phyloP scores from a whole-genome alignment of 2,797 vertebrate species.

The Cheirogaleus major region DNA sequence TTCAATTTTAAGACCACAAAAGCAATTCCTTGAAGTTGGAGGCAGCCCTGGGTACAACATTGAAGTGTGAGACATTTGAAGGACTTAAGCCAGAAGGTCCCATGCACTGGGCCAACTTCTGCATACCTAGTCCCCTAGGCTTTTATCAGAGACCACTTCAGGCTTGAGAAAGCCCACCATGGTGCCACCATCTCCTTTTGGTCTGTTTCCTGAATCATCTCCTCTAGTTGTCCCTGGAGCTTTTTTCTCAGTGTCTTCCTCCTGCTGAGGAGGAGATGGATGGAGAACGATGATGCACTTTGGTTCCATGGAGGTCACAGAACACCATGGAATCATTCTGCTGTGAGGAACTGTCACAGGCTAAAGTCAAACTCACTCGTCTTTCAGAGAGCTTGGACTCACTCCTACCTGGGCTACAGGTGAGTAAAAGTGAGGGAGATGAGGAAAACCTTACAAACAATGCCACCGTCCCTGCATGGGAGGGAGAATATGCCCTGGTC shows the following conservation, averaged over 20 bases:
- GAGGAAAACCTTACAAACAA: background rate
- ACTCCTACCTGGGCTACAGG: background rate
- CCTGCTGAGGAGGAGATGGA: background rate
- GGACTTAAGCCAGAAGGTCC: background rate
- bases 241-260: background rate
- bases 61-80: background rate
- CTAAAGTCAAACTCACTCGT: background rate
- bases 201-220: background rate
- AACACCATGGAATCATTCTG: background rate
- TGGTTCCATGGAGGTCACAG: background rate
- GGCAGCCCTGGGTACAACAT: background rate
- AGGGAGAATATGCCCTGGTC: accelerated
- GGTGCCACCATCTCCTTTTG: too few relatives aligned
- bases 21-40: background rate
- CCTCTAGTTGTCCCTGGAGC: background rate
- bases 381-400: background rate
- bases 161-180: background rate
- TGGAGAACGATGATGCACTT: background rate
- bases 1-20: background rate
- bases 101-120: too few relatives aligned
- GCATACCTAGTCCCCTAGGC: background rate
- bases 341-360: background rate
- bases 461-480: background rate
- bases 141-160: background rate
- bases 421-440: background rate